Evolutionary conservation across 2,797 vertebrate genomes (phyloP), one percentile per base, ranked within the genome.

Genomic region (Psittacula echo): DNA sequence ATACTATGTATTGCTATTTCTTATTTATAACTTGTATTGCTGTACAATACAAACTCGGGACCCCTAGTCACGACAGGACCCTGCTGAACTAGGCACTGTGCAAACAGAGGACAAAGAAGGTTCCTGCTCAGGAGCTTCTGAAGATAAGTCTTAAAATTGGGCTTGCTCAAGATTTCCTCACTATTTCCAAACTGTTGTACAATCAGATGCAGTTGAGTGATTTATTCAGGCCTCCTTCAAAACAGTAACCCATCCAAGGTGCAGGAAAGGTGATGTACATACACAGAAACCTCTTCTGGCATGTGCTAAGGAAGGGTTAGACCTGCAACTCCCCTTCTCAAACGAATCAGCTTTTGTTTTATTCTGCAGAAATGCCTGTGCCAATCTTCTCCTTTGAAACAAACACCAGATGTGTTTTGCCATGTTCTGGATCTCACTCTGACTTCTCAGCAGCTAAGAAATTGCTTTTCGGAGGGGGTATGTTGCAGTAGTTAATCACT

Each of bases 61-160:
- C 71, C 93, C 93, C 93, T 94, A 87, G 94, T 94, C 65, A 65
- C 0, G 2, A 85, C 93, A 94, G 80, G 64, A 90, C 83, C 77
- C 71, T 91, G 90, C 86, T 96, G 90, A 94, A 73, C 89, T 88
- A 95, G 87, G 91, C 93, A 95, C 90, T 95, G 95, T 96, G 94
- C 83, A 82, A 88, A 29, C 26, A 90, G 71, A 85, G 50, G 85
- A 65, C 78, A 85, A 65, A 81, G 79, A 60, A 75, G 47, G 42
- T 75, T 93, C 64, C 62, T 60, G 82, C 39, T 92, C 82, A 30
- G 70, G 80, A 71, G n/a, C 42, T 94, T 85, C 18, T 48, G 67
- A 88, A 79, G 22, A 71, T 83, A 42, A 44, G 56, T 48, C 62
- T 85, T 94, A 70, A 66, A 72, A 53, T 13, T 21, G 5, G 54